Conservation (phyloP, 2,888 invertebrate species). For the Choreutis nemorana region DNA sequence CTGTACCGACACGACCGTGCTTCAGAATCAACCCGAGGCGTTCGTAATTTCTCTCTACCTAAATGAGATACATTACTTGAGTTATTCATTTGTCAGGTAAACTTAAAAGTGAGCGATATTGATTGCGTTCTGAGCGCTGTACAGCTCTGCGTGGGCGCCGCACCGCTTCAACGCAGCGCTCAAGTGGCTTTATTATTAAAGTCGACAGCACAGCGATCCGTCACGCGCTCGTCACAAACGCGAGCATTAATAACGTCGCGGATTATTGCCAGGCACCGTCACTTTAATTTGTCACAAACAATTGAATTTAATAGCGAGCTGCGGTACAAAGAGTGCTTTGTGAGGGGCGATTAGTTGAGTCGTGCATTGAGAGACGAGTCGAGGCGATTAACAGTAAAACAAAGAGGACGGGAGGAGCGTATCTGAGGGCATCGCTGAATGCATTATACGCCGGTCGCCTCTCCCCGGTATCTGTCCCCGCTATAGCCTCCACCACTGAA, state of each 20-base stretch:
- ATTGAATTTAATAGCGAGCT: conserved; percentile 2
- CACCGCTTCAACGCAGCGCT: conserved; percentile 7
- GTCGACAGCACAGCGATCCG: too few relatives aligned
- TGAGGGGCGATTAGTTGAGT: conserved; percentile 15
- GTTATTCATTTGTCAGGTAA: too few relatives aligned
- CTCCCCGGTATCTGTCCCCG: too few relatives aligned
- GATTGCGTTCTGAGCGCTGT: too few relatives aligned
- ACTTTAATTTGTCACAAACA: conserved; percentile 5
- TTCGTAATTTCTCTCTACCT: too few relatives aligned
- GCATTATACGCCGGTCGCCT: too few relatives aligned
- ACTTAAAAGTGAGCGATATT: too few relatives aligned
- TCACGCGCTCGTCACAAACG: conserved; percentile 12
- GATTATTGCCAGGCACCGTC: conserved; percentile 11
- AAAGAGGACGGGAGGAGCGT: conserved; percentile 3
- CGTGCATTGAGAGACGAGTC: conserved; percentile 8
- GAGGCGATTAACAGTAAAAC: conserved; percentile 8
- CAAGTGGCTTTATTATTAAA: too few relatives aligned
- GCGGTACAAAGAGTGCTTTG: conserved; percentile 5
- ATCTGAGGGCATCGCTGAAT: neutral
- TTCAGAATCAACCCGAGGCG: too few relatives aligned
- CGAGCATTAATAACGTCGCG: conserved; percentile 14
- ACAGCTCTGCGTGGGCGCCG: conserved; percentile 10
- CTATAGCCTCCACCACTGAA: too few relatives aligned
- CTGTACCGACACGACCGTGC: too few relatives aligned
- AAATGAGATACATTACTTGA: too few relatives aligned